These are phyloP conservation scores for Empidonax traillii DNA, from an alignment of 2,113 vertebrate species.

Conservation along the genomic window DNA sequence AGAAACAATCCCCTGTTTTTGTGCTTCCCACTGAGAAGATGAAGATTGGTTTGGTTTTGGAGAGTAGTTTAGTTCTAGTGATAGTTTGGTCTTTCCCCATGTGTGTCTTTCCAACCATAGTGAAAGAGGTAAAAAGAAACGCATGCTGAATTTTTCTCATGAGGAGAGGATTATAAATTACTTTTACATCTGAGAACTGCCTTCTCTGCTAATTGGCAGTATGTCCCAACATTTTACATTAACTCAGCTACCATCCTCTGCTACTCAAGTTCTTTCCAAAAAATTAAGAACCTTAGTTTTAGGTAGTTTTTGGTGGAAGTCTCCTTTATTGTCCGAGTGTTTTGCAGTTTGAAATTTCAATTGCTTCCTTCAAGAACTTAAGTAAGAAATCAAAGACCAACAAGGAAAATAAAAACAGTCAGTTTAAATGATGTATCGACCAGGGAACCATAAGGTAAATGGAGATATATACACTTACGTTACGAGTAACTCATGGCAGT, in stretches of 20 bases:
- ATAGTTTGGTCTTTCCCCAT: neutral
- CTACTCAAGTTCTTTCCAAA: neutral
- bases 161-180: neutral
- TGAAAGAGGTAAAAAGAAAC: neutral
- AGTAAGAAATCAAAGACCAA: slow-evolving; percentile 49
- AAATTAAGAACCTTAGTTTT: neutral
- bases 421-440: slow-evolving; percentile 44
- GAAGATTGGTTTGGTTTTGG: neutral
- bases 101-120: neutral
- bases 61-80: neutral
- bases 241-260: neutral
- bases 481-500: neutral
- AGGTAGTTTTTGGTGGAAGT: neutral
- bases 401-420: slow-evolving; percentile 42
- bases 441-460: slow-evolving; percentile 33
- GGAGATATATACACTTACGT: neutral
- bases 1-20: neutral
- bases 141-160: neutral
- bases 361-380: slow-evolving; percentile 25
- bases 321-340: neutral
- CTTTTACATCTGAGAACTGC: neutral
- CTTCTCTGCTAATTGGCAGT: neutral
- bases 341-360: neutral
- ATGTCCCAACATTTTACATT: neutral
- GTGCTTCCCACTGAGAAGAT: neutral